Conservation (phyloP, 2,888 invertebrate genomes). For the Heliconius hortense region DNA sequence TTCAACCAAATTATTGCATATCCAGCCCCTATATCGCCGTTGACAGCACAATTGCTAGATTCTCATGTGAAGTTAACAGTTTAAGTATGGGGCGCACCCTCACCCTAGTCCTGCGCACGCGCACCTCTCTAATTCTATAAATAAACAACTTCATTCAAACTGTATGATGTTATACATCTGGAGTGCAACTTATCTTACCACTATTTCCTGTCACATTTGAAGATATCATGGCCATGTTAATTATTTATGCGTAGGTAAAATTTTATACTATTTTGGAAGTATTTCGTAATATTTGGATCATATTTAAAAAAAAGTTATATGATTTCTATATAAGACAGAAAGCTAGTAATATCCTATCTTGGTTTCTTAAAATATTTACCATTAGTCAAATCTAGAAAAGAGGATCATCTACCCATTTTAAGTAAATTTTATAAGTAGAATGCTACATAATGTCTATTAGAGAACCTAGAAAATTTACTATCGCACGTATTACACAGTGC, state of each 20-base stretch:
- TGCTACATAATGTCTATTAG: background rate
- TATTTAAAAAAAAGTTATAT: background rate
- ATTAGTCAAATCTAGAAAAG: background rate
- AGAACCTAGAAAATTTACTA: background rate
- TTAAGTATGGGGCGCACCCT: constrained; percentile 45
- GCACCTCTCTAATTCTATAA: constrained; percentile 48
- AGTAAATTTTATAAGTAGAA: background rate
- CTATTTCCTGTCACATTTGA: constrained; percentile 42
- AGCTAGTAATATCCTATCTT: too few relatives aligned
- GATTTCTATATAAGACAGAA: background rate
- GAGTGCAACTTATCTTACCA: constrained; percentile 44
- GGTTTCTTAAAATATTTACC: background rate
- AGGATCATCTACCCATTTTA: background rate
- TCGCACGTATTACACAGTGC: background rate
- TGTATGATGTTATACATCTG: constrained; percentile 50
- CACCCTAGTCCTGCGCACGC: constrained; percentile 43
- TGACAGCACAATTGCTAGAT: constrained; percentile 51
- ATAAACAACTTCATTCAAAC: constrained; percentile 53
- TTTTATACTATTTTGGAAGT: background rate
- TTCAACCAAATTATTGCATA: constrained; percentile 32
- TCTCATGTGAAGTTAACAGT: constrained; percentile 44
- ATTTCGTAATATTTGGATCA: background rate
- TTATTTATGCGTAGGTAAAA: background rate
- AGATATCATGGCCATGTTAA: constrained; percentile 27
- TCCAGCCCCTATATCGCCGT: constrained; percentile 41